A percentile compares a stretch with the other conserved stretches of the same genome.
Evolutionary conservation across 2,888 invertebrate genomes (phyloP).

Genomic region (Eledone cirrhosa): DNA sequence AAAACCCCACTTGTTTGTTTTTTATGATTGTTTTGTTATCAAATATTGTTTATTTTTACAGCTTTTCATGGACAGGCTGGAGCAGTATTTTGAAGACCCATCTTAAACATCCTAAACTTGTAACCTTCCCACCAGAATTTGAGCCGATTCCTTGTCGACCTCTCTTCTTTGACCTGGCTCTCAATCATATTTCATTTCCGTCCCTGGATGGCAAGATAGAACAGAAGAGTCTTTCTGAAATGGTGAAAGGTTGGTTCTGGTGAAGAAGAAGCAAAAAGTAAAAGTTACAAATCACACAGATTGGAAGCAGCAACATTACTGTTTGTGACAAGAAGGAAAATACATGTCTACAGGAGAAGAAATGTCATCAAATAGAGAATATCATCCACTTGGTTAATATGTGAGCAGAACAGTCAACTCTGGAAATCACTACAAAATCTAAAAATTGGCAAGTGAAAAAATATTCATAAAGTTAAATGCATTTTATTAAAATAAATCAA

Average conservation of each 20-base stretch:
- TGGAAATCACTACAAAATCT: too few relatives aligned
- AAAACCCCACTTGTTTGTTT: not conserved
- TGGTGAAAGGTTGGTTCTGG: conserved; percentile 97
- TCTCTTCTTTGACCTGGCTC: conserved; percentile 95
- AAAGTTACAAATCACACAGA: too few relatives aligned
- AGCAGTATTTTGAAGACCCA: conserved; percentile 88
- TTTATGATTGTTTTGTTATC: too few relatives aligned
- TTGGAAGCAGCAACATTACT: too few relatives aligned
- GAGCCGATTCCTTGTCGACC: conserved; percentile 85
- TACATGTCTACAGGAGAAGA: too few relatives aligned
- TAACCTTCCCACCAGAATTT: conserved; percentile 83
- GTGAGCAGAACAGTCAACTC: too few relatives aligned
- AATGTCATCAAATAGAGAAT: too few relatives aligned
- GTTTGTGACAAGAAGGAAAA: too few relatives aligned
- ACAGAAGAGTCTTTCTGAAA: conserved; percentile 79
- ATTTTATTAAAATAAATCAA: too few relatives aligned
- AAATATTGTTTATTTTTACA: conserved; percentile 42
- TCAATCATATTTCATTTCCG: conserved; percentile 81
- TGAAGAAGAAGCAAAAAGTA: conserved; percentile 68
- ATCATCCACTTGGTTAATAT: too few relatives aligned
- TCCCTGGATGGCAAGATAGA: conserved; percentile 66
- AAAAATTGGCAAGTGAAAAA: too few relatives aligned
- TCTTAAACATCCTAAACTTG: conserved; percentile 84
- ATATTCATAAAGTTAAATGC: too few relatives aligned
- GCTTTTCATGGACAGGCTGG: conserved; percentile 84